These are phyloP conservation scores for Haliclona indistincta DNA, from an alignment of 37 sponge, comb jelly and placozoan genomes.

Conservation along the genomic window DNA sequence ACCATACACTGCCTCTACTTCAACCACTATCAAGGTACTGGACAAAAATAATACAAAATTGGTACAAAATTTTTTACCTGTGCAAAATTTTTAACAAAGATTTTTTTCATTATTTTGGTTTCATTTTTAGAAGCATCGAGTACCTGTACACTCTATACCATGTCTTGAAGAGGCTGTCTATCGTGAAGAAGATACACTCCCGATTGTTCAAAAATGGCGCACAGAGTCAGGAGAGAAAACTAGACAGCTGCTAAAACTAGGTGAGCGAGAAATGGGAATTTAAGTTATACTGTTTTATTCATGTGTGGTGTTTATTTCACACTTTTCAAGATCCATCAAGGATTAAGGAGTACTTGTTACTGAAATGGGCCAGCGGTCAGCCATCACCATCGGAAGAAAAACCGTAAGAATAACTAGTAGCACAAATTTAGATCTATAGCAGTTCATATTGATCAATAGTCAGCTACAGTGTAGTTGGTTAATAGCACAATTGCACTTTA, in stretches of 20 bases:
- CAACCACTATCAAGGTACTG: constrained; percentile 31
- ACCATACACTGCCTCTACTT: constrained; percentile 40
- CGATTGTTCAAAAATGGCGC: constrained; percentile 30
- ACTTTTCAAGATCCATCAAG: not conserved
- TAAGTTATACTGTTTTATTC: not conserved
- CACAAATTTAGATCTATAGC: no score
- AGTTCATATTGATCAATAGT: no score
- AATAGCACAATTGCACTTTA: no score
- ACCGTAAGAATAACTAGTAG: no score
- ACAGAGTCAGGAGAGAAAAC: constrained; percentile 6
- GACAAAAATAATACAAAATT: not conserved
- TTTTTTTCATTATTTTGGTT: not conserved
- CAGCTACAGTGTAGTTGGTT: no score
- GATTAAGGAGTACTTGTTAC: constrained; percentile 10
- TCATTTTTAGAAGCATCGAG: constrained; percentile 25
- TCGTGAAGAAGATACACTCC: not conserved
- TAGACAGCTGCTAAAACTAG: constrained; percentile 20
- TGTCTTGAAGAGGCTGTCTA: constrained; percentile 60
- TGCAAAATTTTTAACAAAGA: not conserved
- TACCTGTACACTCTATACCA: constrained; percentile 48
- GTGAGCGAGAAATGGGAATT: not conserved
- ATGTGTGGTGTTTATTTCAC: not conserved
- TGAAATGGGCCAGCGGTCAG: no score
- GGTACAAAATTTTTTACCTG: not conserved
- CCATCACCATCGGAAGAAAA: no score